phyloP scores from a whole-genome alignment of 2,888 invertebrate species.

The Pammene fasciana region DNA sequence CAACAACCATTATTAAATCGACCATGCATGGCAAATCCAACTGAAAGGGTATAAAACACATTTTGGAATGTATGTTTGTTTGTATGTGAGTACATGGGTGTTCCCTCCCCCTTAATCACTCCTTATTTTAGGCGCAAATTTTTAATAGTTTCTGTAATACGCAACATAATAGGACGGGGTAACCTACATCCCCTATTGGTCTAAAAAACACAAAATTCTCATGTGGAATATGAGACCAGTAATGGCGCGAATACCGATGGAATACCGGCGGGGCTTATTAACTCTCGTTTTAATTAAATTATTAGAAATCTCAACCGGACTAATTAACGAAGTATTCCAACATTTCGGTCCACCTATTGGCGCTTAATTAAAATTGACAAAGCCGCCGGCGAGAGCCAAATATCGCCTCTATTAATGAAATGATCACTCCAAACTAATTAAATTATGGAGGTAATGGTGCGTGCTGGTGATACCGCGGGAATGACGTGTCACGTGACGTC shows the following conservation, averaged over 20 bases:
- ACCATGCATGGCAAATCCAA: no score
- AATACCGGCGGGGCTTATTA: constrained; percentile 70
- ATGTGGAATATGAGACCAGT: constrained; percentile 31
- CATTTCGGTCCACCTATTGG: constrained; percentile 81
- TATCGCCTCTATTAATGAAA: constrained; percentile 81
- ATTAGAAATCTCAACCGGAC: constrained; percentile 81
- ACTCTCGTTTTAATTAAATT: constrained; percentile 80
- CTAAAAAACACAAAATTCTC: background rate
- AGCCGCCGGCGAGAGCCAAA: constrained; percentile 77
- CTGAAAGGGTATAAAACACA: no score
- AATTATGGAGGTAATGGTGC: constrained; percentile 82
- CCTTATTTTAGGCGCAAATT: no score
- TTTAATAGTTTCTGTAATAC: no score
- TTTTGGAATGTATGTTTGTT: no score
- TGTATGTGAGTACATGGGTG: no score
- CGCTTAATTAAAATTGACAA: constrained; percentile 83
- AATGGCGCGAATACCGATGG: background rate
- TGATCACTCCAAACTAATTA: constrained; percentile 83
- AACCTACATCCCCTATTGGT: no score
- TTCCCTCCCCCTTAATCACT: no score
- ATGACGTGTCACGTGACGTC: constrained; percentile 30
- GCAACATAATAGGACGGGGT: no score
- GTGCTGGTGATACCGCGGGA: constrained; percentile 72
- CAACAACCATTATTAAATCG: no score
- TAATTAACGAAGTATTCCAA: constrained; percentile 83